Evolutionary conservation across 2,113 vertebrate genomes (phyloP).

Genomic region (Rhegmatorhina hoffmannsi): DNA sequence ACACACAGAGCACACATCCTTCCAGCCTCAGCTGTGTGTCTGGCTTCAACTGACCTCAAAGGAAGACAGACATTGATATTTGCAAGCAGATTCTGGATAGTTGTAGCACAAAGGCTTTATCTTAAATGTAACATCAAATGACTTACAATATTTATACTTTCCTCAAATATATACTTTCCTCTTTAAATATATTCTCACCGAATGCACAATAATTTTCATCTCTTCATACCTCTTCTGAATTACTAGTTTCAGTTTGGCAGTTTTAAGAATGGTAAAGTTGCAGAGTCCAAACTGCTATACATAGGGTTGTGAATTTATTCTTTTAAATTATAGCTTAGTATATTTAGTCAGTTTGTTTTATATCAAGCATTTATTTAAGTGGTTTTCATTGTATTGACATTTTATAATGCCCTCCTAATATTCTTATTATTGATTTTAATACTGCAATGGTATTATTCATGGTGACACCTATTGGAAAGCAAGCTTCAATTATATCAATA

Average conservation of each 20-base stretch:
- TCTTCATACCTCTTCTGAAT: background rate
- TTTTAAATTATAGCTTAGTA: constrained; percentile 61
- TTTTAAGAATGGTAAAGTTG: background rate
- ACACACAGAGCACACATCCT: accelerated
- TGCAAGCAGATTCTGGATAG: background rate
- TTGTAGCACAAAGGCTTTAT: background rate
- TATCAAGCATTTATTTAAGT: constrained; percentile 69
- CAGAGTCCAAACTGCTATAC: background rate
- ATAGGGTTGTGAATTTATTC: constrained; percentile 41
- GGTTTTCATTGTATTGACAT: constrained; percentile 75
- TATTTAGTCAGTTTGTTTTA: constrained; percentile 72
- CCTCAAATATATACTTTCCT: background rate
- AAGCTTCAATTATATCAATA: constrained; percentile 80
- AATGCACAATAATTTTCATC: background rate
- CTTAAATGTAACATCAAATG: constrained; percentile 15
- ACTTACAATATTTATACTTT: background rate
- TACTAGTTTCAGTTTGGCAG: background rate
- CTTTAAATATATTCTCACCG: background rate
- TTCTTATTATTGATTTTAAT: constrained; percentile 81
- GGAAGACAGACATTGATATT: background rate
- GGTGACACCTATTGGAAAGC: constrained; percentile 79
- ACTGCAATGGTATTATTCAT: constrained; percentile 79
- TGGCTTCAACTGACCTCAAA: background rate
- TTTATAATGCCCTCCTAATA: constrained; percentile 77
- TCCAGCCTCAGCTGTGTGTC: background rate